phyloP scores from a whole-genome alignment of 2,797 vertebrate species.

The Cynopterus sphinx region DNA sequence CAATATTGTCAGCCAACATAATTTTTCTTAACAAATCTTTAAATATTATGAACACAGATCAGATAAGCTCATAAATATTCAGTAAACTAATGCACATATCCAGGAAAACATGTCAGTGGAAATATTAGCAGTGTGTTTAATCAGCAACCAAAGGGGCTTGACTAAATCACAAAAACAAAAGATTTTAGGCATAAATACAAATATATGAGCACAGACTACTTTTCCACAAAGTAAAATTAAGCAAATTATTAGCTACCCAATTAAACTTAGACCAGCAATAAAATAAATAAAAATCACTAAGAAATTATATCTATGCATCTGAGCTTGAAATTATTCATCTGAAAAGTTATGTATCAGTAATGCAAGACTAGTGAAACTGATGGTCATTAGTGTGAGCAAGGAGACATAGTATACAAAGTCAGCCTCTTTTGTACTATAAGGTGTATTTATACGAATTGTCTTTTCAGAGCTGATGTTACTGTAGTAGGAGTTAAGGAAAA shows the following conservation, averaged over 20 bases:
- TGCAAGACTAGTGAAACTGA: not conserved
- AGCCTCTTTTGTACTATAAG: not conserved
- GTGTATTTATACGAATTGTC: slow-evolving; percentile 18
- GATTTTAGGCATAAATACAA: slow-evolving; percentile 60
- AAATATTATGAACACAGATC: slow-evolving; percentile 42
- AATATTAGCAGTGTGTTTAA: slow-evolving; percentile 77
- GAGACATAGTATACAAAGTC: not conserved
- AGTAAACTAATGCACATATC: slow-evolving; percentile 46
- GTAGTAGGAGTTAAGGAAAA: not conserved
- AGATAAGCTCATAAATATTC: slow-evolving; percentile 75
- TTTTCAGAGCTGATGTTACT: not conserved
- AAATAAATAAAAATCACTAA: slow-evolving; percentile 46
- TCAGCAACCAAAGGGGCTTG: slow-evolving; percentile 65
- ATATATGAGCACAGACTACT: slow-evolving; percentile 25
- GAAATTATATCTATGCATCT: slow-evolving; percentile 8
- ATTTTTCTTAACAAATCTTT: slow-evolving; percentile 64
- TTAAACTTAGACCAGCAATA: slow-evolving; percentile 36
- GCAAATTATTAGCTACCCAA: slow-evolving; percentile 35
- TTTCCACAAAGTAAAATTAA: slow-evolving; percentile 50
- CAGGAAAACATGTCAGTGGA: slow-evolving; percentile 73
- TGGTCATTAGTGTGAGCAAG: slow-evolving; percentile 9
- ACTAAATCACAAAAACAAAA: slow-evolving; percentile 65
- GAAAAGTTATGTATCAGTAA: not conserved
- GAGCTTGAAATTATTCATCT: not conserved
- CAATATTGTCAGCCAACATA: slow-evolving; percentile 62